Evolutionary conservation across 1,140 invertebrate species (phyloP).

Genomic region (Achatina immaculata): DNA sequence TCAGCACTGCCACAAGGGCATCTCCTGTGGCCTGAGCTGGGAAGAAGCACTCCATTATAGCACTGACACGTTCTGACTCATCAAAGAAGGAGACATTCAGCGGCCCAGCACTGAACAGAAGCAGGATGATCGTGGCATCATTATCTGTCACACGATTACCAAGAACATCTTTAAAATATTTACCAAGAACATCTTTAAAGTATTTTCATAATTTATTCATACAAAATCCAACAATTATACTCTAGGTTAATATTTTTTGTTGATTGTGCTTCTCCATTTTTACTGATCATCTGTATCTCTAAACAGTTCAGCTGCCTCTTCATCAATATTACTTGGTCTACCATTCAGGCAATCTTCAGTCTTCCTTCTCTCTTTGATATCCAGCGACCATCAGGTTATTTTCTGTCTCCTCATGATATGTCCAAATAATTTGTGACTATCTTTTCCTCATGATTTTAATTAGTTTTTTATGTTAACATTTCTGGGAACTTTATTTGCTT

Average conservation of each 20-base stretch:
- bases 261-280: too few species aligned
- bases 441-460: too few species aligned
- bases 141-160: background rate
- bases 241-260: background rate
- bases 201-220: background rate
- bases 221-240: background rate
- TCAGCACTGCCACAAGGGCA: background rate
- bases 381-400: too few species aligned
- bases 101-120: slow-evolving; percentile 62
- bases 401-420: too few species aligned
- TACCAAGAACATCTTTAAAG: background rate
- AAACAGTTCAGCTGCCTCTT: too few species aligned
- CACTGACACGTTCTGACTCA: slow-evolving; percentile 39
- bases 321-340: too few species aligned
- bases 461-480: too few species aligned
- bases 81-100: slow-evolving; percentile 57
- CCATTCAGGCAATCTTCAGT: too few species aligned
- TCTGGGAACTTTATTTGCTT: too few species aligned
- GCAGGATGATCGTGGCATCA: slow-evolving; percentile 48
- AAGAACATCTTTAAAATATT: background rate
- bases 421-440: too few species aligned
- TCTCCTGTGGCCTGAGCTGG: slow-evolving; percentile 43
- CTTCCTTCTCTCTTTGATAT: too few species aligned
- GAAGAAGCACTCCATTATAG: slow-evolving; percentile 64
- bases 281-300: too few species aligned